These are phyloP conservation scores for Stenurella melanura DNA, from an alignment of 2,888 invertebrate species.

Conservation along the genomic window DNA sequence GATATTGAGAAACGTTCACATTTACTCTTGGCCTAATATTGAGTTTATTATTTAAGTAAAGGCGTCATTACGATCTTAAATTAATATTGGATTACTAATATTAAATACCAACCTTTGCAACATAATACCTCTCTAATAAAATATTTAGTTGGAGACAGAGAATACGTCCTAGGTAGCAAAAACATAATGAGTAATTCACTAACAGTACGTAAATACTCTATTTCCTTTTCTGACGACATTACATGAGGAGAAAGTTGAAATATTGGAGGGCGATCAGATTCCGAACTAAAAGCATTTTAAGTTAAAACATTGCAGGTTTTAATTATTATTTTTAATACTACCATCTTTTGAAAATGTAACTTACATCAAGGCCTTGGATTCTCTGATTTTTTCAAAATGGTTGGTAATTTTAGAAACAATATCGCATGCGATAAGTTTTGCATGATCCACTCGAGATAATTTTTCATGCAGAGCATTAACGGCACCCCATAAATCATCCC, in stretches of 20 bases:
- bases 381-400: constrained; percentile 90
- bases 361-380: constrained; percentile 85
- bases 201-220: constrained; percentile 87
- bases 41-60: no score
- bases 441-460: constrained; percentile 84
- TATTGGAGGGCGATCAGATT: constrained; percentile 79
- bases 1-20: no score
- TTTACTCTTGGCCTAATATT: no score
- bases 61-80: no score
- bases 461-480: constrained; percentile 85
- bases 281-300: constrained; percentile 74
- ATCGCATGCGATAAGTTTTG: constrained; percentile 88
- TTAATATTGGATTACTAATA: not conserved
- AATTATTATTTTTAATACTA: not conserved
- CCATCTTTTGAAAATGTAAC: constrained; percentile 65
- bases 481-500: constrained; percentile 89
- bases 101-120: constrained; percentile 81
- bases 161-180: constrained; percentile 88
- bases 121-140: constrained; percentile 89
- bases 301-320: constrained; percentile 19
- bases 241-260: constrained; percentile 86
- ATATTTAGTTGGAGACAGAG: constrained; percentile 85
- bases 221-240: constrained; percentile 83
- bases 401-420: constrained; percentile 87
- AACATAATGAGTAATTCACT: constrained; percentile 89